phyloP scores from a whole-genome alignment of 1,140 invertebrate genomes.

The Zaprionus inermis region DNA sequence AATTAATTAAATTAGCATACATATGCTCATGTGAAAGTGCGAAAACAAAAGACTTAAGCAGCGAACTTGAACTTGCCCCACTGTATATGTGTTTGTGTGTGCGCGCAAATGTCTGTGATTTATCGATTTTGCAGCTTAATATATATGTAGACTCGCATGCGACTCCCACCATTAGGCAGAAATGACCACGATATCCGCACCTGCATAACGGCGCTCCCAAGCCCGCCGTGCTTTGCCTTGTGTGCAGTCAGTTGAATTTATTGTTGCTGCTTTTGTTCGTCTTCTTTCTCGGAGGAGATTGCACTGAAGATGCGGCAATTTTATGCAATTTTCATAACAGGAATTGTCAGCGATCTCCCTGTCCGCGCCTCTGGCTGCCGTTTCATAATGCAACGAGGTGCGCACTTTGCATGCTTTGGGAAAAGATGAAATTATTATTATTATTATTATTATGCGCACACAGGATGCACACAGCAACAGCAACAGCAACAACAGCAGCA shows the following conservation, averaged over 20 bases:
- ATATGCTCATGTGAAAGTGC: constrained; percentile 38
- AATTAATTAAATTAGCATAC: constrained; percentile 45
- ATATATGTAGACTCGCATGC: constrained; percentile 17
- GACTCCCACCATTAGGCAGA: constrained; percentile 57
- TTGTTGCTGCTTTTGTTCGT: constrained; percentile 19
- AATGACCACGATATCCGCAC: constrained; percentile 50
- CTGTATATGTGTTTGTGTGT: not conserved
- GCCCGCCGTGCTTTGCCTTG: constrained; percentile 57
- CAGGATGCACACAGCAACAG: constrained; percentile 38
- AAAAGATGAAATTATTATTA: constrained; percentile 70
- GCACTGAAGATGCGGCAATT: constrained; percentile 70
- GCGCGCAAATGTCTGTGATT: constrained; percentile 14
- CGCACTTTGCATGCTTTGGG: constrained; percentile 48
- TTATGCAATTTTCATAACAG: constrained; percentile 72
- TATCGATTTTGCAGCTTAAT: constrained; percentile 17
- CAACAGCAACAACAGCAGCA: constrained; percentile 9
- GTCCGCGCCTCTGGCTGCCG: constrained; percentile 46
- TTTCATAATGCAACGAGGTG: constrained; percentile 68
- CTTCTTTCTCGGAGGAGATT: constrained; percentile 29
- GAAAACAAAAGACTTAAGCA: constrained; percentile 42
- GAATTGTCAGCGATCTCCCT: constrained; percentile 51
- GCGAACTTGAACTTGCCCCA: constrained; percentile 49
- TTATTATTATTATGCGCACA: constrained; percentile 30
- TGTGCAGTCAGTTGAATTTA: constrained; percentile 24
- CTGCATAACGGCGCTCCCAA: constrained; percentile 60